Evolutionary conservation across 2,113 vertebrate genomes (phyloP), one percentile per base, ranked within the genome.

Genomic region (Calypte anna): DNA sequence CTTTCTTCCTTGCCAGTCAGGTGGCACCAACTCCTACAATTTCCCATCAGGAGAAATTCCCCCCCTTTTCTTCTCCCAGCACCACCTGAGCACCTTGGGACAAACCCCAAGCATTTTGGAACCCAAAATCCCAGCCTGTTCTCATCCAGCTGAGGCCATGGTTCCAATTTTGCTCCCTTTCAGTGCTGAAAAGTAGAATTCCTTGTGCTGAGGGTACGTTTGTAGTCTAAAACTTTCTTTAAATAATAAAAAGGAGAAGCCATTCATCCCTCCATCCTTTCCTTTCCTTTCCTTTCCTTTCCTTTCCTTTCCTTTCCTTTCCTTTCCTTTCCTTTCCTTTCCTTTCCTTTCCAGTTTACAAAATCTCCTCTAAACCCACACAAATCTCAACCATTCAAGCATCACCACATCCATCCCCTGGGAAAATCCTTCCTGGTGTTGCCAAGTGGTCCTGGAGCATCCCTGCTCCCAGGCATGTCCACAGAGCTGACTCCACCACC

Each of bases 141-240:
- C 46, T 75, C 62, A 55, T 61, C 61, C 50, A 55, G 12, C 2
- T 69, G 73, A 79, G 24, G 16, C 20, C 61, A 21, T 10, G 30
- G 33, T 27, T 83, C 62, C 75, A 38, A 13, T 79, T 66, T 74
- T 66, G 1, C 31, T 78, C 27, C 8, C 27, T 79, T 74, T 69
- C 20, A 24, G 10, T 21, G 38, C 44, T 55, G 54, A n/a, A 27
- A 69, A 13, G 19, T 28, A 20, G 20, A 54, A 64, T 86, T 33
- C 24, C 38, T 59, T 33, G 30, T 0, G 1, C 10, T 3, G 3
- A 67, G 20, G 3, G 17, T 33, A 9, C 22, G 40, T 72, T 13
- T 89, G 70, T 68, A 59, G 16, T 73, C 44, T 21, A 54, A 57
- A 69, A 23, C 17, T 14, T 69, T 68, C 33, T 50, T 1, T 24